Conservation (phyloP, 2,797 vertebrate genomes). For the Melopsittacus undulatus region DNA sequence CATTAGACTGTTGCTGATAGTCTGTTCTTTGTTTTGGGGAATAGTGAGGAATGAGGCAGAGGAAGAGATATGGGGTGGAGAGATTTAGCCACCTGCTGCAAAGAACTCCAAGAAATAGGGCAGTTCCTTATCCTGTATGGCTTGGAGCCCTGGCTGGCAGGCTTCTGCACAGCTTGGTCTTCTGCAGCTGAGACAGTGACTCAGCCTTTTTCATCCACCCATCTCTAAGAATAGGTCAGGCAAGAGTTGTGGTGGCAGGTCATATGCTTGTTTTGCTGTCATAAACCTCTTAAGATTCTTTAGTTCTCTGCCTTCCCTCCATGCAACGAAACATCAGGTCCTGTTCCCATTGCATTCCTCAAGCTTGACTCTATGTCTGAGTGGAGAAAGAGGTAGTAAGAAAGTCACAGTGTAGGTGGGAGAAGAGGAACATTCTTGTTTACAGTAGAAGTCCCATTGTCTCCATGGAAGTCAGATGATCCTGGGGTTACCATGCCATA, state of each 20-base stretch:
- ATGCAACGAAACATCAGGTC: background rate
- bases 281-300: background rate
- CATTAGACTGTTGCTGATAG: background rate
- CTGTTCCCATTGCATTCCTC: slow-evolving; percentile 41
- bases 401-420: slow-evolving; percentile 50
- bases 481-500: background rate
- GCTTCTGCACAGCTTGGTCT: slow-evolving; percentile 36
- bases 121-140: slow-evolving; percentile 35
- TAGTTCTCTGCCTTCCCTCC: background rate
- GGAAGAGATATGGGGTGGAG: background rate
- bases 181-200: slow-evolving; percentile 57
- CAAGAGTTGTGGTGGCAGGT: slow-evolving; percentile 24
- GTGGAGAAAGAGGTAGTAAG: background rate
- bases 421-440: slow-evolving; percentile 41
- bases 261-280: slow-evolving; percentile 47
- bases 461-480: slow-evolving; percentile 40
- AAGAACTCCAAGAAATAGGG: background rate
- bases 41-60: background rate
- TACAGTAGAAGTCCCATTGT: background rate
- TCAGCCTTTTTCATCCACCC: slow-evolving; percentile 63
- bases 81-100: slow-evolving; percentile 41
- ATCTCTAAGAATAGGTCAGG: slow-evolving; percentile 52
- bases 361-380: slow-evolving; percentile 54
- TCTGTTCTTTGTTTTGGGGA: background rate
- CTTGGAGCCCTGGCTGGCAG: slow-evolving; percentile 41